Base-by-base conservation (phyloP, 2,888 invertebrate species). In the Mylabris sibirica region DNA sequence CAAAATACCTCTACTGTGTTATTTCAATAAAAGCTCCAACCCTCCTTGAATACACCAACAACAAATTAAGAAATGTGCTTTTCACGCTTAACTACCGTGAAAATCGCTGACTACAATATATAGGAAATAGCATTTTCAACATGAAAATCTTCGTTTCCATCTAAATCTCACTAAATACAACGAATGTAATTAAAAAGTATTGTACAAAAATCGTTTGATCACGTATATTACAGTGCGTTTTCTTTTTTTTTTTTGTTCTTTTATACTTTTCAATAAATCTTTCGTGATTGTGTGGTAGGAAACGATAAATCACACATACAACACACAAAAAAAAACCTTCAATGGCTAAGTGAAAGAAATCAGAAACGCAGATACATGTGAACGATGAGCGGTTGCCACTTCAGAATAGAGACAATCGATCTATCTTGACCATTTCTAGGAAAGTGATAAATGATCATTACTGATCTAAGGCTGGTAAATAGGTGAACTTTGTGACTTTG, bases 371-470 rank as follows among this genome's bases (percentile, higher is more conserved):
- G 77, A 76, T 76, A 77, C 74, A 77, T 75, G 77, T 81, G 79
- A 80, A 78, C 78, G 79, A 81, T 80, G 80, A 79, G 77, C 78
- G 77, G 76, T 77, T 78, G 79, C 78, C 78, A 79, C 79, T 80
- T 79, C 74, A 76, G 75, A 77, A 78, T 77, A 77, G 76, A 80
- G 80, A 80, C 80, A 81, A 79, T 80, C 80, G 80, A 81, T 81
- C 78, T 73, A 81, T 81, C 81, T 81, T 79, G 71, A 71, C 77
- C 75, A 72, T 77, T n/a, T 77, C 78, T 73, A 73, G 74, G 75
- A 67, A 74, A 72, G 80, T 80, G 81, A 81, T 81, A 80, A 80
- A 81, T 81, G 80, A 79, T 80, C 79, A 78, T 78, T 79, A 80
- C 75, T 73, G 80, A 80, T 79, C 75, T 74, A 69, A 72, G 75